Conservation (phyloP, 2,113 vertebrate genomes). For the Protomyctophum bolini region DNA sequence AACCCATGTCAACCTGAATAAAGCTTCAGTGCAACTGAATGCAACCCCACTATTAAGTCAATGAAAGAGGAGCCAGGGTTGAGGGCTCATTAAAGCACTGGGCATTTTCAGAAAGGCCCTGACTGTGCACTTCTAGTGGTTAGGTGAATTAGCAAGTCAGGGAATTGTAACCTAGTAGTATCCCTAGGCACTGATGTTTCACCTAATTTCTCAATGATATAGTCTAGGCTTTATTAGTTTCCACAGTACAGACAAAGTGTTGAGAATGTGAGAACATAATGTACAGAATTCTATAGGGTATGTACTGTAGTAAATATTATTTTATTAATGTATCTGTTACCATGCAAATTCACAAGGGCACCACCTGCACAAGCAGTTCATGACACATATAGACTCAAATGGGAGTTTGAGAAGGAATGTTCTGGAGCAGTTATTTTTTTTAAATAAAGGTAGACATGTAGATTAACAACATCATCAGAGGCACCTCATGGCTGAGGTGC, state of each 20-base stretch:
- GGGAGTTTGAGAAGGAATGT: background rate
- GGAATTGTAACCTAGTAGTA: constrained; percentile 23
- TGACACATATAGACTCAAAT: background rate
- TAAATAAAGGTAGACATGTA: no score
- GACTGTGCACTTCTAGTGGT: constrained; percentile 44
- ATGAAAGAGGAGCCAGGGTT: constrained; percentile 46
- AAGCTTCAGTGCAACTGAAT: constrained; percentile 41
- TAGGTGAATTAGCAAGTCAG: constrained; percentile 40
- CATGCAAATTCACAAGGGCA: constrained; percentile 2
- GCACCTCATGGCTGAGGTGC: no score
- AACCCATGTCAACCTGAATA: constrained; percentile 34
- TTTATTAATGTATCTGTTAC: constrained; percentile 17
- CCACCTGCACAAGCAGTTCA: background rate
- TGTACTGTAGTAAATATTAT: constrained; percentile 3
- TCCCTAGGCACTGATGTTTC: constrained; percentile 23
- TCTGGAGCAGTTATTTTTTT: no score
- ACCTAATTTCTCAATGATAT: constrained; percentile 43
- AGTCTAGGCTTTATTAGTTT: constrained; percentile 8
- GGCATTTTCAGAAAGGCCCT: constrained; percentile 20
- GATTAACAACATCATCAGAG: no score
- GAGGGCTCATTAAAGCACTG: constrained; percentile 47
- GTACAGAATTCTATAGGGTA: background rate
- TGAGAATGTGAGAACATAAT: constrained; percentile 6
- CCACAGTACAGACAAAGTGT: background rate
- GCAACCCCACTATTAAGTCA: constrained; percentile 46